A percentile compares a stretch with the other conserved stretches of the same genome.
phyloP scores from a whole-genome alignment of 2,888 invertebrate species.

The Scrobipalpa atriplicella region DNA sequence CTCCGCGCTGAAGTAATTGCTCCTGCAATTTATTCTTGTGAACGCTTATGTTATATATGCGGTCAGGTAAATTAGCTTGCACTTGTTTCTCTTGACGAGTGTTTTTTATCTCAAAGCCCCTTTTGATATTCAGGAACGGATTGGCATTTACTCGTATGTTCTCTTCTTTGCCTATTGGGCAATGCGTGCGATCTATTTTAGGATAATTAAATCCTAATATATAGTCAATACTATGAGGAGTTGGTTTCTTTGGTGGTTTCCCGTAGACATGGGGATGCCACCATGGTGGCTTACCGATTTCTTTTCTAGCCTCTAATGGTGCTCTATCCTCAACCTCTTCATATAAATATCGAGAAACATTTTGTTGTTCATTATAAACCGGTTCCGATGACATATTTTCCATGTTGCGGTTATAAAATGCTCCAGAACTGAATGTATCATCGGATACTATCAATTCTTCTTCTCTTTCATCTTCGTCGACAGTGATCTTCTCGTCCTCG shows the following conservation, averaged over 20 bases:
- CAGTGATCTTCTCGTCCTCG: slow-evolving; percentile 60
- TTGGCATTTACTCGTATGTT: slow-evolving; percentile 32
- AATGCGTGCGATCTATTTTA: neutral
- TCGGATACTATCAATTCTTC: slow-evolving; percentile 59
- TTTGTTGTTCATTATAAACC: neutral
- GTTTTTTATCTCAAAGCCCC: slow-evolving; percentile 60
- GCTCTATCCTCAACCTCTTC: slow-evolving; percentile 30
- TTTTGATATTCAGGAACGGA: slow-evolving; percentile 62
- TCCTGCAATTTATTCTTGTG: slow-evolving; percentile 73
- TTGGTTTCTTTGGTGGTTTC: slow-evolving; percentile 90
- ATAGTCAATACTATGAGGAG: slow-evolving; percentile 94
- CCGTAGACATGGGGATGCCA: slow-evolving; percentile 97
- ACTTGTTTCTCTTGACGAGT: slow-evolving; percentile 60
- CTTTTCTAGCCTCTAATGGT: slow-evolving; percentile 42
- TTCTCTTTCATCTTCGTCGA: slow-evolving; percentile 58
- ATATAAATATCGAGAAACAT: slow-evolving; percentile 29
- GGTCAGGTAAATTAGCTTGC: slow-evolving; percentile 60
- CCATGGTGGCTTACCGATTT: slow-evolving; percentile 64
- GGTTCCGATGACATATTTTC: neutral
- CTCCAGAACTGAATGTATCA: slow-evolving; percentile 27
- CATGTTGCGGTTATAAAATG: neutral
- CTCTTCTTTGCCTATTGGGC: neutral
- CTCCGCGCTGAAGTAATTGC: slow-evolving; percentile 68
- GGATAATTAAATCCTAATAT: slow-evolving; percentile 86
- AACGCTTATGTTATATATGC: slow-evolving; percentile 56